Percentiles rank a stretch among this genome's conserved stretches.
These are phyloP conservation scores for Chloroclysta siterata DNA, from an alignment of 2,888 invertebrate genomes.

Conservation along the genomic window DNA sequence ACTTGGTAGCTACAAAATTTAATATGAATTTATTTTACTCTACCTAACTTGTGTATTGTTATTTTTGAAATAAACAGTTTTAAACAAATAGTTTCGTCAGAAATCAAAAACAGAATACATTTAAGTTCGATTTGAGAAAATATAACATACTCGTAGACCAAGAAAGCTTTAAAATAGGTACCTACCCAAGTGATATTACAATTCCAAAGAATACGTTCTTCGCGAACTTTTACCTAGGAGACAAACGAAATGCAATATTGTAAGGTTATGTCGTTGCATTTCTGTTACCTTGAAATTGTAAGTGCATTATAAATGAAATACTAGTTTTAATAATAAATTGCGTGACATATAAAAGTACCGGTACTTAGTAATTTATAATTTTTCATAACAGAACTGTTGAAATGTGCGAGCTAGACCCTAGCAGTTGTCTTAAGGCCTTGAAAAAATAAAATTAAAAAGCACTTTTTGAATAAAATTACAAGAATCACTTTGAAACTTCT, in stretches of 20 bases:
- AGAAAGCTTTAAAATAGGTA: constrained; percentile 1
- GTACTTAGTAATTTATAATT: too few species aligned
- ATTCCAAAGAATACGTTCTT: constrained; percentile 15
- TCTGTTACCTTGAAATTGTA: constrained; percentile 2
- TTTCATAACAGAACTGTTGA: too few species aligned
- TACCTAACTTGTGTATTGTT: not conserved
- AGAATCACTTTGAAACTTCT: too few species aligned
- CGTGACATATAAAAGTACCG: too few species aligned
- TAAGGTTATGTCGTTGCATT: constrained; percentile 20
- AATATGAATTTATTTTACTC: not conserved
- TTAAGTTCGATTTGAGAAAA: not conserved
- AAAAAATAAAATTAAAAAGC: too few species aligned
- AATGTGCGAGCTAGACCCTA: too few species aligned
- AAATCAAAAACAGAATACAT: not conserved
- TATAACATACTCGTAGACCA: not conserved
- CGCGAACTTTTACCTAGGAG: constrained; percentile 11
- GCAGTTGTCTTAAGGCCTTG: too few species aligned
- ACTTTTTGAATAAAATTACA: too few species aligned
- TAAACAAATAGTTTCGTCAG: not conserved
- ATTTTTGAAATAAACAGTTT: not conserved
- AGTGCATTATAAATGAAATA: not conserved
- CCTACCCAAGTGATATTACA: constrained; percentile 16
- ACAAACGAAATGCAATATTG: constrained; percentile 24
- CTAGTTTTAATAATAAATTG: not conserved
- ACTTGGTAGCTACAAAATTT: not conserved